Conservation (phyloP, 92 coral and sea anemone genomes). For the Isaurus tuberculatus region DNA sequence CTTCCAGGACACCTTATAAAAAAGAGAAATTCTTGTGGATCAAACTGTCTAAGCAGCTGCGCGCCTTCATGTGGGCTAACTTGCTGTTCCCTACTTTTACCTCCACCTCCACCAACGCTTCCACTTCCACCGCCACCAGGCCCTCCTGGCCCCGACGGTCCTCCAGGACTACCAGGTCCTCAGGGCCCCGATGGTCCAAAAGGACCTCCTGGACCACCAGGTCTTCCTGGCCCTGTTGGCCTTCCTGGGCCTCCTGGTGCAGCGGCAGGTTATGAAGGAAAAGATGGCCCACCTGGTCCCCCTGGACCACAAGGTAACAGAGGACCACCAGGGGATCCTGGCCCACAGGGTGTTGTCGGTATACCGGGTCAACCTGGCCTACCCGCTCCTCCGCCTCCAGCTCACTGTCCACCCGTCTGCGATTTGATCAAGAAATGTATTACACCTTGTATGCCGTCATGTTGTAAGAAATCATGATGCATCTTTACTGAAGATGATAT, state of each 20-base stretch:
- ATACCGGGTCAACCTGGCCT: slow-evolving; percentile 23
- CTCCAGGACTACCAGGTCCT: slow-evolving; percentile 67
- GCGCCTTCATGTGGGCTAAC: slow-evolving; percentile 32
- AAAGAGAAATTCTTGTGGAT: slow-evolving; percentile 34
- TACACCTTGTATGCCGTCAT: slow-evolving; percentile 33
- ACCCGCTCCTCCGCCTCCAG: slow-evolving; percentile 17
- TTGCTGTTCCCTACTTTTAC: slow-evolving; percentile 21
- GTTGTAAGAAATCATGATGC: slow-evolving; percentile 23
- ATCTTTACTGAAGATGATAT: neutral
- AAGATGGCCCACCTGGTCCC: slow-evolving; percentile 62
- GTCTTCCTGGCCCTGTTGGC: slow-evolving; percentile 61
- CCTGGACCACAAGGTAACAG: slow-evolving; percentile 66
- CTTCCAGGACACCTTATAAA: slow-evolving; percentile 1
- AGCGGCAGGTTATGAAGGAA: slow-evolving; percentile 68
- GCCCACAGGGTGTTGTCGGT: slow-evolving; percentile 27
- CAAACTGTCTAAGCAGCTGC: slow-evolving; percentile 21
- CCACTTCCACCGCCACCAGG: slow-evolving; percentile 57
- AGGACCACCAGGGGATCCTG: slow-evolving; percentile 43
- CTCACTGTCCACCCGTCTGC: slow-evolving; percentile 36
- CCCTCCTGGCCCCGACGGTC: slow-evolving; percentile 72
- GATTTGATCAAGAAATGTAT: slow-evolving; percentile 12
- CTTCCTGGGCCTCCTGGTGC: slow-evolving; percentile 62
- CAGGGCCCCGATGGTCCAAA: slow-evolving; percentile 76
- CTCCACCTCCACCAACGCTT: slow-evolving; percentile 6
- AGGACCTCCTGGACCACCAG: slow-evolving; percentile 69